Conservation (phyloP, 2,113 vertebrate genomes). For the Phodopus roborovskii region DNA sequence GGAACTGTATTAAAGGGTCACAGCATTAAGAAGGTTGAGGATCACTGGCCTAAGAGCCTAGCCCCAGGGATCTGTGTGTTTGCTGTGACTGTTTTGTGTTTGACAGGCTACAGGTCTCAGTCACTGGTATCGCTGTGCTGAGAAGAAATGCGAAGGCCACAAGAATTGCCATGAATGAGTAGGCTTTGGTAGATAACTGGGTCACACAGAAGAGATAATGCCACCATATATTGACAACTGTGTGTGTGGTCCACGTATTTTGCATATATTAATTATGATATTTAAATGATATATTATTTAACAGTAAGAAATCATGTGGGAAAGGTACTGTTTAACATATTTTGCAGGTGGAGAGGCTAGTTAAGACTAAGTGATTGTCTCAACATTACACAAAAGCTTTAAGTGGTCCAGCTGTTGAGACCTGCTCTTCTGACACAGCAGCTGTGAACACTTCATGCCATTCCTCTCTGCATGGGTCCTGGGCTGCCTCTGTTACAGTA, state of each 20-base stretch:
- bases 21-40: not conserved
- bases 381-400: too few species aligned
- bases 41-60: not conserved
- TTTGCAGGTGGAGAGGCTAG: not conserved
- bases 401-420: not conserved
- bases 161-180: not conserved
- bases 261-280: not conserved
- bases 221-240: not conserved
- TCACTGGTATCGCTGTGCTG: not conserved
- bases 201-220: not conserved
- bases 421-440: not conserved
- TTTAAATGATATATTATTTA: not conserved
- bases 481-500: not conserved
- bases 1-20: not conserved
- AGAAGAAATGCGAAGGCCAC: not conserved
- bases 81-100: not conserved
- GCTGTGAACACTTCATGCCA: not conserved
- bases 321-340: not conserved
- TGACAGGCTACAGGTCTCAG: not conserved
- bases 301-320: not conserved
- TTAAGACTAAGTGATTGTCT: not conserved
- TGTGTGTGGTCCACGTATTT: not conserved
- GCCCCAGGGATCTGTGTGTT: not conserved
- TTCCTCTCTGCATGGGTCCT: accelerated
- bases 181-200: not conserved